Conservation (phyloP, 2,797 vertebrate species). For the Limosa lapponica region DNA sequence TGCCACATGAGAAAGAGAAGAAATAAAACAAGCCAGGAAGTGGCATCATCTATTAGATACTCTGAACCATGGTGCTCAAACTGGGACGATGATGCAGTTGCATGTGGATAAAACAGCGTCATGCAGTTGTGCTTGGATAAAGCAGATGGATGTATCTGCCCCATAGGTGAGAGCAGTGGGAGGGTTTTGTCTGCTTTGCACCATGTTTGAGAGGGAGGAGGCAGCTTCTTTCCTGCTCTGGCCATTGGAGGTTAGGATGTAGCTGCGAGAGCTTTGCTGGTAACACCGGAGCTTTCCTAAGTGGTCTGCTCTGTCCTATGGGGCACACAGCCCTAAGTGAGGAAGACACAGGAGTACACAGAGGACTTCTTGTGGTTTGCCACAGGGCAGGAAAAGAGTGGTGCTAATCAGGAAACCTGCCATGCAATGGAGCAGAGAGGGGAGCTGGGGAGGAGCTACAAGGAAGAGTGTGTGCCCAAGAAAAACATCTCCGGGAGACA, state of each 20-base stretch:
- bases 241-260: neutral
- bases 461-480: neutral
- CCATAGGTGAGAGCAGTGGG: neutral
- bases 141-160: neutral
- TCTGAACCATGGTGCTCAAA: neutral
- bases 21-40: neutral
- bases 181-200: neutral
- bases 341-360: neutral
- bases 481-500: constrained; percentile 6
- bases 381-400: neutral
- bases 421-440: neutral
- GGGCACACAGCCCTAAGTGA: neutral
- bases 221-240: neutral
- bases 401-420: neutral
- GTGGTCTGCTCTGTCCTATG: neutral
- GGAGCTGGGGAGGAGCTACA: neutral
- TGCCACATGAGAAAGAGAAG: neutral
- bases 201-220: neutral
- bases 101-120: neutral
- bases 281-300: neutral
- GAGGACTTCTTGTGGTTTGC: neutral
- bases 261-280: neutral
- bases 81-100: neutral
- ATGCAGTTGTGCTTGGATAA: neutral
- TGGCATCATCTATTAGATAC: neutral